Evolutionary conservation across 2,113 vertebrate genomes (phyloP), one percentile per base, ranked within the genome.

Genomic region (Strix aluco): DNA sequence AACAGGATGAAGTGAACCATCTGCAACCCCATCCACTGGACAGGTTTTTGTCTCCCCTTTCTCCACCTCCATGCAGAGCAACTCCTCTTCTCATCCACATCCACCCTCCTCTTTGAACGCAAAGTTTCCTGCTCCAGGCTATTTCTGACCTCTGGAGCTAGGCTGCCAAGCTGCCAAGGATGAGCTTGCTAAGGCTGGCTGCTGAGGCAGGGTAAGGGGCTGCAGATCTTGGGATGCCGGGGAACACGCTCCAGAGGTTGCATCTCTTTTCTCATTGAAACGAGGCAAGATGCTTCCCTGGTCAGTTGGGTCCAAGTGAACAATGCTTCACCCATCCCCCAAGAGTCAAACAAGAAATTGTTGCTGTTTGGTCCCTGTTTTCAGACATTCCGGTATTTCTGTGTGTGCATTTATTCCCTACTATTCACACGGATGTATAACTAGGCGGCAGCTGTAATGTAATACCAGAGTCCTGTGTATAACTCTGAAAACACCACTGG

Each of bases 361-460:
- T 9, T 1, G 2, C 13, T 30, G 38, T 59, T 77, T 40, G 13
- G n/a, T 46, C 54, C 32, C 47, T 0, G 2, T 83, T 93, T 88
- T 94, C 87, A 73, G 55, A 36, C n/a, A 2, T 86, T 77, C 73
- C 77, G 63, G 46, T 96, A 36, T 91, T 96, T 86, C 79, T 96
- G 71, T 58, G 34, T 63, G 67, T 69, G 67, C 55, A 72, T 73
- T 96, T 91, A 54, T 85, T 89, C 89, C 83, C 57, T 94, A 49
- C 52, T 75, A 90, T 97, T 97, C 97, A 92, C 89, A 86, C 58
- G 18, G 91, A 95, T 92, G 85, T 96, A 94, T 91, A 95, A 95
- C 81, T 44, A 89, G 91, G 94, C 95, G 89, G 96, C 95, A 95
- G 92, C 91, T 96, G 96, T 97, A 97, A 97, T 95, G 94, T 92